Conservation (phyloP, 1,140 invertebrate species). For the Anastatus disparis region DNA sequence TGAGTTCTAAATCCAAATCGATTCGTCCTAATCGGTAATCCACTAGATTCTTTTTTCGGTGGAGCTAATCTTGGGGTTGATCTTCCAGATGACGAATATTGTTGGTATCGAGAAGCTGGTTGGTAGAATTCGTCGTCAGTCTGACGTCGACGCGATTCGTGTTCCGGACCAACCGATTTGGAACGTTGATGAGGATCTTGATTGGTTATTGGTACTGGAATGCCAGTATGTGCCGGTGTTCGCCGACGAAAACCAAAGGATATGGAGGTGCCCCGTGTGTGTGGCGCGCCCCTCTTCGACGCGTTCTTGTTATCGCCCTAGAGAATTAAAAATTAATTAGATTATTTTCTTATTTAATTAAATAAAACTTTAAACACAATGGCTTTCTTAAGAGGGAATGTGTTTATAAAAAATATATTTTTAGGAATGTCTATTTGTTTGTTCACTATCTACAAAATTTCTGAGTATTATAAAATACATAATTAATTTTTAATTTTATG, state of each 20-base stretch:
- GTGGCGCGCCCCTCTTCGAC: conserved; percentile 68
- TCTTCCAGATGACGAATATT: conserved; percentile 61
- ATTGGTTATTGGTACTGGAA: conserved; percentile 59
- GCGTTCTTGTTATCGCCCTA: conserved; percentile 66
- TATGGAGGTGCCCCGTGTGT: conserved; percentile 73
- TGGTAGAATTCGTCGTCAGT: conserved; percentile 52
- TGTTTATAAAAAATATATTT: too few species aligned
- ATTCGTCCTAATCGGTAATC: conserved; percentile 61
- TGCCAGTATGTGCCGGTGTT: conserved; percentile 68
- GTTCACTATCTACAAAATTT: too few species aligned
- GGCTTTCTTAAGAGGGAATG: too few species aligned
- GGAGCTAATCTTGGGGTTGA: conserved; percentile 67
- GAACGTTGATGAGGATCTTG: conserved; percentile 58
- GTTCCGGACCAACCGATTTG: conserved; percentile 62
- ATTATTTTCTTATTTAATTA: too few species aligned
- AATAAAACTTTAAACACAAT: too few species aligned
- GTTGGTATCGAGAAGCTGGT: conserved; percentile 35
- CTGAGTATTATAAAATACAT: too few species aligned
- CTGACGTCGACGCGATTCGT: conserved; percentile 45
- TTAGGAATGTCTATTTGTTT: too few species aligned
- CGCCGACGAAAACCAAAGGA: conserved; percentile 76
- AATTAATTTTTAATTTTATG: too few species aligned
- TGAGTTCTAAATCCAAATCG: conserved; percentile 68
- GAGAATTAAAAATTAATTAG: conserved; percentile 22
- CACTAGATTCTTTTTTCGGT: conserved; percentile 66